Conservation (phyloP, 2,888 invertebrate genomes). For the Panopea generosa region DNA sequence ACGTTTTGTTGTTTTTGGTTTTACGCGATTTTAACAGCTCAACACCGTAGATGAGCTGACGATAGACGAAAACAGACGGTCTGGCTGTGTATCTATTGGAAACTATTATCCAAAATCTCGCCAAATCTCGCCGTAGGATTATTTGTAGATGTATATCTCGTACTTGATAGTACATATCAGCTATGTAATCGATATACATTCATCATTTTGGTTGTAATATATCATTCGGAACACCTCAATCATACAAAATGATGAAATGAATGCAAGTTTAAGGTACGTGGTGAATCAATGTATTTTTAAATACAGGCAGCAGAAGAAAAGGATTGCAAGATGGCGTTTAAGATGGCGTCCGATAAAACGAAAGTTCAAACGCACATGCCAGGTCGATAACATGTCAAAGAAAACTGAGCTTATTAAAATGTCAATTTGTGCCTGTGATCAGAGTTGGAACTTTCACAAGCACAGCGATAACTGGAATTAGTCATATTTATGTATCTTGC, state of each 20-base stretch:
- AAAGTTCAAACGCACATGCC: too few species aligned
- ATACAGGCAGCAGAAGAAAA: too few species aligned
- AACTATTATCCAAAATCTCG: conserved; percentile 2
- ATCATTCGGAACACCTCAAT: too few species aligned
- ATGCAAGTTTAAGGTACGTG: too few species aligned
- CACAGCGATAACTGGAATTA: conserved; percentile 22
- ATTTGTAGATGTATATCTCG: conserved; percentile 36
- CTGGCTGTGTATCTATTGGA: not conserved
- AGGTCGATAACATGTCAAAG: not conserved
- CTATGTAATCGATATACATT: conserved; percentile 4
- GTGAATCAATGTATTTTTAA: too few species aligned
- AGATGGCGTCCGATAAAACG: too few species aligned
- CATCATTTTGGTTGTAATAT: not conserved
- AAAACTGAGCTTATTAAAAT: conserved; percentile 26
- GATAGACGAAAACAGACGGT: conserved; percentile 22
- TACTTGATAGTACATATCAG: conserved; percentile 2
- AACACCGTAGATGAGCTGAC: conserved; percentile 11
- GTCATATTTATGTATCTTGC: conserved; percentile 16
- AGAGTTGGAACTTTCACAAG: conserved; percentile 12
- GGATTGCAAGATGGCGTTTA: too few species aligned
- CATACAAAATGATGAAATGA: too few species aligned
- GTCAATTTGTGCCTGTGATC: conserved; percentile 13
- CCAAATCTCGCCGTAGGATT: conserved; percentile 20
- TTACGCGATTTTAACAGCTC: too few species aligned
- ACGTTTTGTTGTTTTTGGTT: too few species aligned